Percentiles rank a stretch among this genome's conserved stretches.
These are phyloP conservation scores for Pammene aurita DNA, from an alignment of 2,888 invertebrate genomes.

Conservation along the genomic window DNA sequence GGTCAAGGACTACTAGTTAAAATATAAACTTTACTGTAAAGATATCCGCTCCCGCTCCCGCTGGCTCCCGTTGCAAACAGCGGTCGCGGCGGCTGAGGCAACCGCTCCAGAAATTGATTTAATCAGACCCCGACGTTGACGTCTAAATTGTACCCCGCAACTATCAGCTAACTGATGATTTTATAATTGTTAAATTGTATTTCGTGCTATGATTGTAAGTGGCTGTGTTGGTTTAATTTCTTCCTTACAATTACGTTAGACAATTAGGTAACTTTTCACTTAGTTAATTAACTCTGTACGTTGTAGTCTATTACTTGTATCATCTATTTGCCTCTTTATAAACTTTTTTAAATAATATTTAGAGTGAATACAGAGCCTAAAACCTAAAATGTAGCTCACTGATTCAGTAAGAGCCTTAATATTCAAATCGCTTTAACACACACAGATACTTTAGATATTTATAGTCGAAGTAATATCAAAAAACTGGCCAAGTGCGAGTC, in stretches of 20 bases:
- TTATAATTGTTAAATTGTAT: conserved; percentile 50
- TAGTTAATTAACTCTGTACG: not conserved
- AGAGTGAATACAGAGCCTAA: too few species aligned
- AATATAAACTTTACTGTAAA: too few species aligned
- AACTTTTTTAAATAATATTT: too few species aligned
- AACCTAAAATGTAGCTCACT: too few species aligned
- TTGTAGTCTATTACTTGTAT: not conserved
- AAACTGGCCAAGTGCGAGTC: too few species aligned
- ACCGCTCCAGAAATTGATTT: conserved; percentile 43
- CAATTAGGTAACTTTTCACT: conserved; percentile 8
- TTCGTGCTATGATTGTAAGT: conserved; percentile 25
- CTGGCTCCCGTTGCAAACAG: not conserved
- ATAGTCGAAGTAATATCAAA: too few species aligned
- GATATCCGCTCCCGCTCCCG: not conserved
- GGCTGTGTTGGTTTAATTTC: conserved; percentile 24
- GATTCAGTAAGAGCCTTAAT: too few species aligned
- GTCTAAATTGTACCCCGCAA: conserved; percentile 43
- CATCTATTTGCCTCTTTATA: too few species aligned
- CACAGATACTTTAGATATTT: too few species aligned
- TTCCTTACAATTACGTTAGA: conserved; percentile 8
- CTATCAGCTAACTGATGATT: conserved; percentile 48
- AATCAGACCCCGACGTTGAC: conserved; percentile 43
- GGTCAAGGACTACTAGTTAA: too few species aligned
- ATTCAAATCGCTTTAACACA: too few species aligned
- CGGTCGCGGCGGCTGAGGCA: conserved; percentile 13